phyloP scores from a whole-genome alignment of 2,888 invertebrate species.

The Parelbella ahira region DNA sequence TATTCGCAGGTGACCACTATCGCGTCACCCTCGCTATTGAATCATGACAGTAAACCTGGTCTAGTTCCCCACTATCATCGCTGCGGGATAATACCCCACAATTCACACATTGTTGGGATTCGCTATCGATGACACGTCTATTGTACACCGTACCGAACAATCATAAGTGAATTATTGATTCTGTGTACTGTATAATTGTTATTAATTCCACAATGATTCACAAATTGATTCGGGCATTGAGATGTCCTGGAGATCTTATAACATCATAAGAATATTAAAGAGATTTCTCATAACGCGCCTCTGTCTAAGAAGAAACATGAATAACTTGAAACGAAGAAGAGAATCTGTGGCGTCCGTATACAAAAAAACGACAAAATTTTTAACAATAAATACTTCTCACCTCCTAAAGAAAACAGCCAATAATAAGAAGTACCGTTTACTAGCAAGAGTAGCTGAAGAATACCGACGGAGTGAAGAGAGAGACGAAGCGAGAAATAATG shows the following conservation, averaged over 20 bases:
- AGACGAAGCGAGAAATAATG: conserved; percentile 27
- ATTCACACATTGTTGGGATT: conserved; percentile 20
- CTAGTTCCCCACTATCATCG: conserved; percentile 54
- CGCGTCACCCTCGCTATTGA: conserved; percentile 62
- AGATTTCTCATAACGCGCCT: conserved; percentile 34
- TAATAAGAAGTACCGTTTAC: conserved; percentile 46
- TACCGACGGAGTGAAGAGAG: conserved; percentile 33
- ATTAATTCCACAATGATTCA: too few species aligned
- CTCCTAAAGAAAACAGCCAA: conserved; percentile 62
- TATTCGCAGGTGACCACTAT: conserved; percentile 61
- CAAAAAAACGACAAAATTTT: conserved; percentile 67
- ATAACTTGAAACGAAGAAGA: conserved; percentile 52
- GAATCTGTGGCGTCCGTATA: conserved; percentile 69
- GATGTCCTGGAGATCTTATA: conserved; percentile 37
- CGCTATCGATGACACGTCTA: conserved; percentile 10
- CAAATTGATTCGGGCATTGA: too few species aligned
- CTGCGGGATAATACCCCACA: conserved; percentile 46
- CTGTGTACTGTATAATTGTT: too few species aligned
- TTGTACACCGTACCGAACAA: neutral
- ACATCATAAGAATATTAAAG: conserved; percentile 38
- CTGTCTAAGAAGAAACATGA: conserved; percentile 39
- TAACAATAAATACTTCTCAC: conserved; percentile 57
- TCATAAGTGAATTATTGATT: neutral
- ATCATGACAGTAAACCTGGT: conserved; percentile 55
- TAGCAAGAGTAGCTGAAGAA: conserved; percentile 48